Percentiles rank a stretch among this genome's conserved stretches.
These are phyloP conservation scores for Ochropleura leucogaster DNA, from an alignment of 2,888 invertebrate species.

Conservation along the genomic window DNA sequence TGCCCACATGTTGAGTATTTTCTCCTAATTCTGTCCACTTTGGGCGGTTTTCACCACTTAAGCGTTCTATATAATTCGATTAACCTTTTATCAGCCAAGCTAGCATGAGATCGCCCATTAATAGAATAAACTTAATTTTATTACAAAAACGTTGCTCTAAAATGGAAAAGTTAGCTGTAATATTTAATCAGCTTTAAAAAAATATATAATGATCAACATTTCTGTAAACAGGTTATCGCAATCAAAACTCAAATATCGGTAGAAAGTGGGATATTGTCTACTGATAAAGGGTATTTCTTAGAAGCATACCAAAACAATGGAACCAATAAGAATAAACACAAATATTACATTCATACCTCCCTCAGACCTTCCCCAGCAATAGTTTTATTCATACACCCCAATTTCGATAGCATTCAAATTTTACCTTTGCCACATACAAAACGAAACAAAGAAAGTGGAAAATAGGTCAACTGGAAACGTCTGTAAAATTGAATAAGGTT, in stretches of 20 bases:
- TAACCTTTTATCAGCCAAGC: background rate
- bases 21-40: background rate
- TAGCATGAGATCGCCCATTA: background rate
- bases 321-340: constrained; percentile 3
- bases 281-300: background rate
- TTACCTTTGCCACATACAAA: constrained; percentile 18
- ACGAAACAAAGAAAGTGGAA: constrained; percentile 33
- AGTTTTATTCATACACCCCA: constrained; percentile 24
- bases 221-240: background rate
- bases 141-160: background rate
- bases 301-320: background rate
- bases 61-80: background rate
- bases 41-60: background rate
- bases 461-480: constrained; percentile 38
- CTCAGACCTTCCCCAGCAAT: background rate
- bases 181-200: background rate
- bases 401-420: constrained; percentile 14
- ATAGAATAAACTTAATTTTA: background rate
- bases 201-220: background rate
- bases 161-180: background rate
- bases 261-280: background rate
- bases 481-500: constrained; percentile 48
- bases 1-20: background rate
- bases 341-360: background rate
- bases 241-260: background rate